Conservation (phyloP, 2,113 vertebrate genomes). For the Hippolais icterina region DNA sequence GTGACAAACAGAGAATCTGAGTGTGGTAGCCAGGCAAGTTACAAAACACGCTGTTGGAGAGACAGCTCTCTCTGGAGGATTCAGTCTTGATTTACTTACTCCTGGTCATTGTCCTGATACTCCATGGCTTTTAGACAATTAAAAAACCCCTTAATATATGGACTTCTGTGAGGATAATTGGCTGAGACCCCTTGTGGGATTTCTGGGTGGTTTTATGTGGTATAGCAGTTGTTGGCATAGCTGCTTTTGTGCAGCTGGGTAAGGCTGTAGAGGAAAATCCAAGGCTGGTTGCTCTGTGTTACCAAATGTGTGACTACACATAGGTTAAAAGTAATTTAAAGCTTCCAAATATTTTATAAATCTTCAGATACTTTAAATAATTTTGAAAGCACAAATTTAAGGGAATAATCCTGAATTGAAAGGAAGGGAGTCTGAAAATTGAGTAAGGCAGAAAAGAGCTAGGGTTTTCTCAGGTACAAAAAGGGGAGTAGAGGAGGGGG, state of each 20-base stretch:
- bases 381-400: not conserved
- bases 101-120: not conserved
- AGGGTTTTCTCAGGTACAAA: not conserved
- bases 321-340: not conserved
- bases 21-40: not conserved
- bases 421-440: not conserved
- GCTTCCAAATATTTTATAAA: not conserved
- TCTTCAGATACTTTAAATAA: not conserved
- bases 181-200: not conserved
- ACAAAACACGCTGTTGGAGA: slow-evolving; percentile 42
- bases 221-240: not conserved
- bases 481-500: not conserved
- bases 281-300: not conserved
- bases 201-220: slow-evolving; percentile 5
- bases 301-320: not conserved
- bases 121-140: not conserved
- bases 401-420: not conserved
- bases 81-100: slow-evolving; percentile 34
- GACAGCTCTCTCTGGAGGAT: slow-evolving; percentile 31
- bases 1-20: slow-evolving; percentile 41
- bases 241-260: not conserved
- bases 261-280: not conserved
- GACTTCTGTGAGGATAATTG: not conserved
- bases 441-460: not conserved
- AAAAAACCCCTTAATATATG: not conserved